Base-by-base conservation (phyloP, 2,888 invertebrate species). In the Caenorhabditis virilis region DNA sequence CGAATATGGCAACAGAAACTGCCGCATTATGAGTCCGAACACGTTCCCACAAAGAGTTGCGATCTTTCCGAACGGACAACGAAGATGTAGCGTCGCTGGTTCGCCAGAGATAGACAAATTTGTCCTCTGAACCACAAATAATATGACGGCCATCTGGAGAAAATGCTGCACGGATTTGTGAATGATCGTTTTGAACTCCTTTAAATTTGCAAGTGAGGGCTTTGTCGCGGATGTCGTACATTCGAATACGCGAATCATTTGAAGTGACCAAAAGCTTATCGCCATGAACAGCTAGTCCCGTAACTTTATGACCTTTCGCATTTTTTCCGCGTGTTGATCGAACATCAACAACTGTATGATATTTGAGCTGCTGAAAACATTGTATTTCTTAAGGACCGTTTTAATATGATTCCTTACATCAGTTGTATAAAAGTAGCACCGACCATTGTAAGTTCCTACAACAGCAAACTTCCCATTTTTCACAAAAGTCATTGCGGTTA, bases 341-440 rank as follows among this genome's bases (percentile, higher is more conserved):
- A 2, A 97, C 95, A 85, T 95, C 91, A 68, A 98, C 95, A 83
- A 94, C 93, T 9, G 97, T 97, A 85, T 94, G 93, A 85, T 98
- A 98, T 82, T 95, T 97, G 2, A 98, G 87, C 84, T 95, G 95
- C 88, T 87, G 78, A 36, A 83, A 82, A 45, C 13, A 9, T 6
- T 4, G 39, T 15, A n/a, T 20, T 23, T 46, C n/a, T 36, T 15
- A 25, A 23, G n/a, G 2, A 39, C 38, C 25, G 15, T 26, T 20
- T 1, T 18, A 45, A 33, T n/a, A 41, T 50, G 11, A 58, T 35
- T 38, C 62, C 74, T 66, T 25, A 87, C 87, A 78, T 95, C 97
- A 0, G 95, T 95, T 35, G 91, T 93, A 86, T 95, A 98, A 87
- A 98, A 97, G 79, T 97, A 93, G 85, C 95, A 95, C 41, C 95